Evolutionary conservation across 2,113 vertebrate species (phyloP), one percentile per base, ranked within the genome.

Genomic region (Hypomesus transpacificus): DNA sequence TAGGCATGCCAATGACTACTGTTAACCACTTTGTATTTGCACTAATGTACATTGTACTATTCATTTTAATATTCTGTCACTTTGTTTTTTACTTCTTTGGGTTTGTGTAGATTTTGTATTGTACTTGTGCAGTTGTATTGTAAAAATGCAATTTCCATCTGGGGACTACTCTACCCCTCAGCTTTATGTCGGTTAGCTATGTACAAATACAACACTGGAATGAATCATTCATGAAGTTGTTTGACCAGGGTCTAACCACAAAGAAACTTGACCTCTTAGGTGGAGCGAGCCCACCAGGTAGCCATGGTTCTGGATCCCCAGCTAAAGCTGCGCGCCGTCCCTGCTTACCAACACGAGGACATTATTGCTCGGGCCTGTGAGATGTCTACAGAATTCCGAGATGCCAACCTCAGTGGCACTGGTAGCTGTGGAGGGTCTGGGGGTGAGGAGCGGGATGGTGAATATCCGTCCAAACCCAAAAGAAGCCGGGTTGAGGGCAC

Each of bases 251-350:
- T 66, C 20, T 21, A 66, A 50, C 18, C 63, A 18, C 34, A 20
- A 16, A 66, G 21, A 11, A 51, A 16, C 22, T 18, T 62, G 60
- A 62, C 5, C 16, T 62, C 24, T 31, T 66, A 90, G 89, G 95
- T 99, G 65, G 96, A 99, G 80, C 92, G 95, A 0, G 94, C 95
- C 0, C 97, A 99, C 84, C 97, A 98, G 84, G 97, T 98, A 6
- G 97, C 97, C 73, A 98, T 99, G 97, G 92, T 98, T 79, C 89
- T 99, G 81, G 96, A 99, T 85, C 97, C 97, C 0, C 96, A 97
- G 88, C 94, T 97, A 80, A 99, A 99, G 84, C 91, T 99, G 68
- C 91, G 97, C 57, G 95, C 96, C 0, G 96, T 97, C 22, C 96
- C 96, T 0, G 93, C 95, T 0, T 98, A 99, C 85, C 97, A 99